Base-by-base conservation (phyloP, 1,140 invertebrate species). In the Oppia nitens region DNA sequence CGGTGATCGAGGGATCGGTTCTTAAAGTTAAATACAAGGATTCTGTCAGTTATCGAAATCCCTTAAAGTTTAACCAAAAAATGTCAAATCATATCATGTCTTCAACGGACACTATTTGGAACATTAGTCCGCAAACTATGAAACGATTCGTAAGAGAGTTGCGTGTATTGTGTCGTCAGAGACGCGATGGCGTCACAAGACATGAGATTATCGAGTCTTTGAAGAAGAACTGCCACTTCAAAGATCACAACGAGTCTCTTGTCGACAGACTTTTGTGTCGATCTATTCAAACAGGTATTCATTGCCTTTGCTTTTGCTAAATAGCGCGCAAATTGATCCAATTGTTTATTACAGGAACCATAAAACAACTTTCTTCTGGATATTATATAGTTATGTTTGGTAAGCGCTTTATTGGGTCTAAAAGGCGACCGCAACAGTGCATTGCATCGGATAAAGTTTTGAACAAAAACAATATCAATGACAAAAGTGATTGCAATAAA, bases 1-100 rank as follows among this genome's bases (percentile, higher is more conserved):
- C 86, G 63, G 80, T 87, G 2, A 82, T 84, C 65, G 77, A 78
- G 47, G 81, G 82, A 68, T 79, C 81, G 61, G 82, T 89, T 14
- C 79, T 85, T 56, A 84, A 84, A 76, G 85, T 88, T 3, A 83
- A 87, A 65, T 88, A 87, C 71, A 88, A 89, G 72, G 84, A 85
- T 62, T 84, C 79, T 71, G 83, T 81, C 50, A 85, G 83, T 70
- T 88, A 87, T 66, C 74, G 85, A 63, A 87, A 86, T 72, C 83
- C 84, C 9, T 79, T 69, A 11, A 75, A 72, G 65, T 74, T 69
- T 65, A 80, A 63, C 79, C 82, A 72, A 68, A 83, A 4, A 81
- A 81, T 3, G 74, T 79, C 6, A 40, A 40, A 40, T 17, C 32
- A 40, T 40, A 40, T 40, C 32, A 40, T 40, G 32, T 40, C 6